Evolutionary conservation across 2,113 vertebrate species (phyloP).

Genomic region (Ramphastos sulfuratus): DNA sequence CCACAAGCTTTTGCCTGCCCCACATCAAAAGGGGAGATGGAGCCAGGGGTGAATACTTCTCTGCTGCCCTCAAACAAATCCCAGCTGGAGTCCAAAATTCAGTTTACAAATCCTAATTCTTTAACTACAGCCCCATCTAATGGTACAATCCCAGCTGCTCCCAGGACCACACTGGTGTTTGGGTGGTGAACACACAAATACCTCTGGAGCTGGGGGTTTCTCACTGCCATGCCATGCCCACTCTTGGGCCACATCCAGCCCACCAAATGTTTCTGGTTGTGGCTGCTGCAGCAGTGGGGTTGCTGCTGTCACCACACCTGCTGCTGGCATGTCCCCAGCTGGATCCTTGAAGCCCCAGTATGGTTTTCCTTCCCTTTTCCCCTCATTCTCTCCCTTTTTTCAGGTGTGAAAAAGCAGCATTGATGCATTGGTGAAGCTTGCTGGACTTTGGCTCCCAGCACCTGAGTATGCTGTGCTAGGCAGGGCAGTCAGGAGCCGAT

Average conservation of each 20-base stretch:
- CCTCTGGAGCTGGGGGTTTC: not conserved
- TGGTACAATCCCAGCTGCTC: not conserved
- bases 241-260: not conserved
- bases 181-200: not conserved
- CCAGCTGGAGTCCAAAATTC: fast-evolving
- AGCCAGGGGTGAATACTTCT: not conserved
- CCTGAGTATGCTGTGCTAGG: fast-evolving
- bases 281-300: not conserved
- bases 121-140: constrained; percentile 52
- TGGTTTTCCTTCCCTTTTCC: fast-evolving
- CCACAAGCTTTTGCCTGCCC: not conserved
- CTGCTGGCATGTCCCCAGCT: fast-evolving
- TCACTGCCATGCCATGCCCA: not conserved
- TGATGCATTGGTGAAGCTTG: fast-evolving
- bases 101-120: not conserved
- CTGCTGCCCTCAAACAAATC: not conserved
- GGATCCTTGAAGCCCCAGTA: not conserved
- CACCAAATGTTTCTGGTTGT: fast-evolving
- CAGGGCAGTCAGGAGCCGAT: fast-evolving
- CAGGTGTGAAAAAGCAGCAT: not conserved
- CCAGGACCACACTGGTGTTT: fast-evolving
- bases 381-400: fast-evolving
- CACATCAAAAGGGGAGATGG: not conserved
- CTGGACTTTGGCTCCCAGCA: not conserved
- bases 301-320: not conserved